Percentiles rank a stretch among this genome's conserved stretches.
These are phyloP conservation scores for Parazoanthus darwini DNA, from an alignment of 92 coral and sea anemone genomes.

Conservation along the genomic window DNA sequence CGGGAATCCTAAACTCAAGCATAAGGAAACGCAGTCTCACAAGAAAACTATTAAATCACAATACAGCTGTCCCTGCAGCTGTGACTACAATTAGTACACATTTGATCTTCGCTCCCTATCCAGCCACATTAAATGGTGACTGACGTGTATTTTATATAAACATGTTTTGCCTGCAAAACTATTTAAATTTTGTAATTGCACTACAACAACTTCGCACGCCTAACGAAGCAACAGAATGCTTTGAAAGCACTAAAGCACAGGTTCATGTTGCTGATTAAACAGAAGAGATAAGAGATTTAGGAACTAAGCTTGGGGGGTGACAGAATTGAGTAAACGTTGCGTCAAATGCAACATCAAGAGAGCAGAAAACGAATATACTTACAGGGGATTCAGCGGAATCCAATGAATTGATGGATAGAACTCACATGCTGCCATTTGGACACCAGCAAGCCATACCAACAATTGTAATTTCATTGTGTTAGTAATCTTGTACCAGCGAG, in stretches of 20 bases:
- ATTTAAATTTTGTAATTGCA: conserved; percentile 13
- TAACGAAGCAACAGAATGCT: not conserved
- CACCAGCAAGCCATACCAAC: conserved; percentile 12
- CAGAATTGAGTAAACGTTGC: not conserved
- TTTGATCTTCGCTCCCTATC: not conserved
- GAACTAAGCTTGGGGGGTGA: not conserved
- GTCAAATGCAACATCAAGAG: not conserved
- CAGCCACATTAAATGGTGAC: not conserved
- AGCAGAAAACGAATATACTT: conserved; percentile 29
- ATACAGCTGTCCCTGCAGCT: not conserved
- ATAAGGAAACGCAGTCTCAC: not conserved
- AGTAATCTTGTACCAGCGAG: not conserved
- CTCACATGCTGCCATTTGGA: conserved; percentile 19
- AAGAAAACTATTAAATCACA: not conserved
- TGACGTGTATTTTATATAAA: conserved; percentile 2
- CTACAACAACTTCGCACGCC: not conserved
- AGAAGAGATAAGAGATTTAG: not conserved
- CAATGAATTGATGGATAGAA: conserved; percentile 39
- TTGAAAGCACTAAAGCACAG: not conserved
- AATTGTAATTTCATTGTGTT: conserved; percentile 14
- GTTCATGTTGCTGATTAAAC: not conserved
- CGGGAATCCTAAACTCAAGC: not conserved
- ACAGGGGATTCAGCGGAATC: conserved; percentile 43
- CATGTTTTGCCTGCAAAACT: not conserved
- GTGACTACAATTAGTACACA: not conserved